Conservation (phyloP, 2,113 vertebrate species). For the Lamprotornis superbus region DNA sequence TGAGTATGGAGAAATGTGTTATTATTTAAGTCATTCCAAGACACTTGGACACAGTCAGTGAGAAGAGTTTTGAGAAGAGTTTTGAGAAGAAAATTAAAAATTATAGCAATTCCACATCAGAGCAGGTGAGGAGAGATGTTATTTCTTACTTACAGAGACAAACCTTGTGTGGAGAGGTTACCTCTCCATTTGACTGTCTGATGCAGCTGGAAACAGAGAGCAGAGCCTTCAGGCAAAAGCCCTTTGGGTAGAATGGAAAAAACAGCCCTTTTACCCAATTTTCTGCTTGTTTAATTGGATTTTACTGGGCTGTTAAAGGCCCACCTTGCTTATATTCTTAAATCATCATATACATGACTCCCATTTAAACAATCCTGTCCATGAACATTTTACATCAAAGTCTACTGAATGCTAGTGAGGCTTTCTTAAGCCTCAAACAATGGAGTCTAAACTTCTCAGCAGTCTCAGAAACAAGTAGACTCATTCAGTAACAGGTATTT, state of each 20-base stretch:
- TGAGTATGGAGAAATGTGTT: background rate
- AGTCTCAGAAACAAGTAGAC: background rate
- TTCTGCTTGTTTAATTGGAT: background rate
- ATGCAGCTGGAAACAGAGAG: background rate
- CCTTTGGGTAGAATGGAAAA: background rate
- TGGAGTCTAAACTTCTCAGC: background rate
- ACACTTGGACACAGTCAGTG: background rate
- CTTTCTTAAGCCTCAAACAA: background rate
- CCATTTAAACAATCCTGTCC: background rate
- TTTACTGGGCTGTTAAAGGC: background rate
- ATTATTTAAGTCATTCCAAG: background rate
- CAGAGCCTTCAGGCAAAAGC: background rate
- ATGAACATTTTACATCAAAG: background rate
- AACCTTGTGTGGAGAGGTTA: background rate
- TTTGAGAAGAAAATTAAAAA: background rate
- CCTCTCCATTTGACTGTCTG: background rate
- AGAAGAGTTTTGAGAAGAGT: background rate
- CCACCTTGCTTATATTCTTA: background rate
- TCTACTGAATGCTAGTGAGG: background rate
- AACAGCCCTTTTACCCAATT: background rate
- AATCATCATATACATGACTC: background rate
- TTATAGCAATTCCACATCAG: background rate
- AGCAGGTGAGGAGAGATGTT: background rate
- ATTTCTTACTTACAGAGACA: background rate
- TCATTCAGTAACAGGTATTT: background rate